Evolutionary conservation across 2,888 invertebrate species (phyloP), one percentile per base, ranked within the genome.

Genomic region (Itoplectis maculator): DNA sequence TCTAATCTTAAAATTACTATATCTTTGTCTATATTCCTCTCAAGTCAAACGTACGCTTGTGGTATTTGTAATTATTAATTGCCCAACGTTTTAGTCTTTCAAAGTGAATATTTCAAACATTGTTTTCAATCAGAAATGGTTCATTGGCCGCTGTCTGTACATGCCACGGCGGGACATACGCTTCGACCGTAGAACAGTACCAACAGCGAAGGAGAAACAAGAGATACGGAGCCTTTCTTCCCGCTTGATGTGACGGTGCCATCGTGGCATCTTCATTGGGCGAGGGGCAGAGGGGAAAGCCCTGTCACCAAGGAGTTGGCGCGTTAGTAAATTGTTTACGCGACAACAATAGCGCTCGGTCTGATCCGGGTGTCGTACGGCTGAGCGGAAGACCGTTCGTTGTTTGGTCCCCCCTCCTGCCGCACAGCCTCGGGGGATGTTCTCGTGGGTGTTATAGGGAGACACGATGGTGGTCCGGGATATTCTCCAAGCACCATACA

Each of bases 241-340:
- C 49, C 23, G 77, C 51, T 51, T 49, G 35, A 45, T 56, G 59
- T 42, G 40, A 63, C 23, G 40, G 56, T 63, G 70, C 47, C 51
- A 45, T 74, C 37, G 69, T 65, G 54, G 75, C 29, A 23, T 63
- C 69, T 79, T 59, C 59, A 42, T 20, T 40, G 69, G 45, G 37
- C 29, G 42, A 56, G n/a, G 69, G 59, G 23, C n/a, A n/a, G 13
- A 4, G 9, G 18, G 29, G 45, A 13, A 9, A 40, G 23, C 9
- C n/a, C 51, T 66, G 74, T 35, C 49, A 56, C 40, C 66, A 47
- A 68, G 68, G 59, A 69, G 45, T 54, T 47, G 73, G 45, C 47
- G 70, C 40, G 79, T 80, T 82, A 54, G 82, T 80, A 85, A 87
- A 87, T 86, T 86, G 85, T 88, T 87, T 86, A 86, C 79, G 65